A percentile compares a stretch with the other conserved stretches of the same genome.
phyloP scores from a whole-genome alignment of 2,888 invertebrate genomes.

The Nipponacmea schrenckii region DNA sequence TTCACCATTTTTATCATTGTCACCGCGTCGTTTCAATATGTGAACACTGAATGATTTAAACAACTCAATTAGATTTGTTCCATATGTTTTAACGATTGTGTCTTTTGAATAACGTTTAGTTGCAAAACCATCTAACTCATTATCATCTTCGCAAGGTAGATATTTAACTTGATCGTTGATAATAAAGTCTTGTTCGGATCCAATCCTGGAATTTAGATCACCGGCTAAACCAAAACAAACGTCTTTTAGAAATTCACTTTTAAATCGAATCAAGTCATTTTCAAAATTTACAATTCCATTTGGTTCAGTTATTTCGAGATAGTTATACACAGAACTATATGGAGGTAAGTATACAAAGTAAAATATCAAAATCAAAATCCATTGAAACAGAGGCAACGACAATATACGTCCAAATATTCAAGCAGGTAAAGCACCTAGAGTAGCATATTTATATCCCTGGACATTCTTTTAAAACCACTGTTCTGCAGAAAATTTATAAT shows the following conservation, averaged over 20 bases:
- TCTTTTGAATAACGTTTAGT: not conserved
- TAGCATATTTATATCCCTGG: no score
- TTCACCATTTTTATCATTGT: not conserved
- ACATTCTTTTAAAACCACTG: no score
- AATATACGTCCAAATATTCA: no score
- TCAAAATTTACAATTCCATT: not conserved
- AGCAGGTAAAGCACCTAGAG: no score
- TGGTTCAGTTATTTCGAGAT: not conserved
- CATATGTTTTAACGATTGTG: not conserved
- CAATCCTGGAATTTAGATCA: not conserved
- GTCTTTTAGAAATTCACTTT: not conserved
- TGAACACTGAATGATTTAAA: not conserved
- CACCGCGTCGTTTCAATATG: not conserved
- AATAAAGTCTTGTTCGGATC: not conserved
- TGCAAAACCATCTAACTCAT: not conserved
- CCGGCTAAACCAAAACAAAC: not conserved
- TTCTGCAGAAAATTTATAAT: no score
- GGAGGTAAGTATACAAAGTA: not conserved
- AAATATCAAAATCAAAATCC: no score
- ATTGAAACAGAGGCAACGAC: no score
- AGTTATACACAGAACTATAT: not conserved
- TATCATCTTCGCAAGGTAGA: not conserved
- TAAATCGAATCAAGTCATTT: not conserved
- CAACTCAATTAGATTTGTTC: not conserved
- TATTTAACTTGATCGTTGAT: not conserved